Conservation (phyloP, 2,113 vertebrate genomes). For the Psettodes erumei region DNA sequence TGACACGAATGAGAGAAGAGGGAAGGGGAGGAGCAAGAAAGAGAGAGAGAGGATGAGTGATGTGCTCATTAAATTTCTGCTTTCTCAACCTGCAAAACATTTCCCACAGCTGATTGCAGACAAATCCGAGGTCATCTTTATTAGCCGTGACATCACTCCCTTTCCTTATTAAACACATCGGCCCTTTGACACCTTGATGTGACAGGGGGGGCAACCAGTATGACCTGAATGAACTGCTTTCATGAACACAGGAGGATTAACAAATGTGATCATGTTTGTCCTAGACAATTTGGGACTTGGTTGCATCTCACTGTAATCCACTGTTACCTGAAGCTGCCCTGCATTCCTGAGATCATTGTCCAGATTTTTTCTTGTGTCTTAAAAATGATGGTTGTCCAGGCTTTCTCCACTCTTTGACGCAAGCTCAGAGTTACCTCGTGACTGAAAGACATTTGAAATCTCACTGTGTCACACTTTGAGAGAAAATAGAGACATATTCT, state of each 20-base stretch:
- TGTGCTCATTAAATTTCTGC: constrained; percentile 51
- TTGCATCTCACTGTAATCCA: neutral
- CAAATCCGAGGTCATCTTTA: constrained; percentile 32
- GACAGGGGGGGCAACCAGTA: constrained; percentile 6
- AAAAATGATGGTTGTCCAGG: neutral
- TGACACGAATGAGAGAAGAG: constrained; percentile 51
- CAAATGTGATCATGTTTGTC: neutral
- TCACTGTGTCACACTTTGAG: neutral
- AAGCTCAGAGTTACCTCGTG: neutral
- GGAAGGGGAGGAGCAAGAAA: neutral
- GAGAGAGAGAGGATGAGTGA: constrained; percentile 26
- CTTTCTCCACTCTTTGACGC: neutral
- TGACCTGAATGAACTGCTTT: neutral
- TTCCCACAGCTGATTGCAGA: constrained; percentile 36
- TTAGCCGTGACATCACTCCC: constrained; percentile 25
- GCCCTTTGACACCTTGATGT: constrained; percentile 22
- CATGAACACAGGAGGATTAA: constrained; percentile 4
- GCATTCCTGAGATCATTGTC: neutral
- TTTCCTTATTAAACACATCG: constrained; percentile 27
- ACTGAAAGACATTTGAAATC: neutral
- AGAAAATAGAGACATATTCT: neutral
- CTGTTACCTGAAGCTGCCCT: no score
- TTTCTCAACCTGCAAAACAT: constrained; percentile 52
- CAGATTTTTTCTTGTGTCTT: neutral
- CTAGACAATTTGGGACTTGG: neutral